Conservation (phyloP, 1,140 invertebrate genomes). For the Pseudomyrmex cubaensis region DNA sequence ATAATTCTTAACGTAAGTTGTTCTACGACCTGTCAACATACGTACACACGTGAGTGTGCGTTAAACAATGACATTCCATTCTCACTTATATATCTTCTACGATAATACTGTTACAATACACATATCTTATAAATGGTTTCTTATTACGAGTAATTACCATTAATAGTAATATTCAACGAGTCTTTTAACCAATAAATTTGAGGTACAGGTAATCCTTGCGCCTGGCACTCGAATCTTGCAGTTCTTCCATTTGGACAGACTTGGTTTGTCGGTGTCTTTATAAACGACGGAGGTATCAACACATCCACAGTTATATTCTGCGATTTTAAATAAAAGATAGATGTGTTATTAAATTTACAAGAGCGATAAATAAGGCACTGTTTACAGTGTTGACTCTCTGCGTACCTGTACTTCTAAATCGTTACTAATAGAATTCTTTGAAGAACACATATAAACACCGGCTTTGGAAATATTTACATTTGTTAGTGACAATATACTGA, state of each 20-base stretch:
- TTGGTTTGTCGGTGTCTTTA: slow-evolving; percentile 86
- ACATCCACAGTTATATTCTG: slow-evolving; percentile 86
- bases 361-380: background rate
- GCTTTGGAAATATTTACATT: slow-evolving; percentile 83
- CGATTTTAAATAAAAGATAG: slow-evolving; percentile 5
- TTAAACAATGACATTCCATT: background rate
- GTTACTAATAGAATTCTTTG: slow-evolving; percentile 77
- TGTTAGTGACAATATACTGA: slow-evolving; percentile 83
- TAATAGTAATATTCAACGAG: slow-evolving; percentile 86
- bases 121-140: background rate
- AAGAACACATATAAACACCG: slow-evolving; percentile 87
- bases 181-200: slow-evolving; percentile 90
- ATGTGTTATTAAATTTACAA: background rate
- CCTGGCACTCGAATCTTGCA: slow-evolving; percentile 89
- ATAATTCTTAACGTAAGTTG: slow-evolving; percentile 81
- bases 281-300: slow-evolving; percentile 86
- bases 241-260: slow-evolving; percentile 89
- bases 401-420: slow-evolving; percentile 84
- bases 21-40: slow-evolving; percentile 84
- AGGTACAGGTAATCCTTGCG: slow-evolving; percentile 88
- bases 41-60: slow-evolving; percentile 6
- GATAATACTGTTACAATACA: too few species aligned
- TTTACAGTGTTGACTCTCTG: background rate
- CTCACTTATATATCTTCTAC: too few species aligned
- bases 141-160: slow-evolving; percentile 82